Percentiles rank a stretch among this genome's conserved stretches.
Conservation (phyloP, 1,140 invertebrate genomes). For the Hesperophylax magnus region DNA sequence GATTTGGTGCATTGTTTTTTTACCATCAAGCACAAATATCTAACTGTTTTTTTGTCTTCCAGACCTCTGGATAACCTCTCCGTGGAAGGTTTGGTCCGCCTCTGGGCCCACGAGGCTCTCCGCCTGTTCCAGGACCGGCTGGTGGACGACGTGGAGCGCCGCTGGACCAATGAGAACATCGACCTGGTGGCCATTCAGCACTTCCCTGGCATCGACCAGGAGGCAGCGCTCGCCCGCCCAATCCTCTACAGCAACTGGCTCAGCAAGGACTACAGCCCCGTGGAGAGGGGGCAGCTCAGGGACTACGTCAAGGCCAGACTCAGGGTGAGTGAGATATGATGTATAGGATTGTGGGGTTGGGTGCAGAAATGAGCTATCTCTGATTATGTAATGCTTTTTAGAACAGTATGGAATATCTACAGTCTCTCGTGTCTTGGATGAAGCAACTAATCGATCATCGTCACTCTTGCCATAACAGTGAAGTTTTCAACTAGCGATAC, state of each 20-base stretch:
- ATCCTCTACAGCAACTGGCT: constrained; percentile 99
- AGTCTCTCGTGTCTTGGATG: too few species aligned
- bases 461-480: too few species aligned
- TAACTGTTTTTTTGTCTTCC: constrained; percentile 49
- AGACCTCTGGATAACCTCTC: constrained; percentile 91
- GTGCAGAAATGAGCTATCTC: too few species aligned
- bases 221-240: constrained; percentile 89
- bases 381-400: too few species aligned
- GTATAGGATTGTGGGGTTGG: too few species aligned
- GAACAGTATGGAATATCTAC: too few species aligned
- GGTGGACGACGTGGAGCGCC: constrained; percentile 94
- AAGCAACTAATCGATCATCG: too few species aligned
- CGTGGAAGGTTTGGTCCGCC: constrained; percentile 94
- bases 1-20: too few species aligned
- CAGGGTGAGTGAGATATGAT: constrained; percentile 73
- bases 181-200: constrained; percentile 95
- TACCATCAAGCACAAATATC: background rate
- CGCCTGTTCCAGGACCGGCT: constrained; percentile 97
- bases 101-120: constrained; percentile 99
- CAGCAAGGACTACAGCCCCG: constrained; percentile 97
- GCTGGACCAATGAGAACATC: constrained; percentile 99
- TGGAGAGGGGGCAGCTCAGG: constrained; percentile 93
- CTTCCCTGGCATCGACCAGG: constrained; percentile 92
- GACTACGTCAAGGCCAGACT: constrained; percentile 98
- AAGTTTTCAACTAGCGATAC: too few species aligned